Base-by-base conservation (phyloP, 2,888 invertebrate species). In the Brassicogethes aeneus region DNA sequence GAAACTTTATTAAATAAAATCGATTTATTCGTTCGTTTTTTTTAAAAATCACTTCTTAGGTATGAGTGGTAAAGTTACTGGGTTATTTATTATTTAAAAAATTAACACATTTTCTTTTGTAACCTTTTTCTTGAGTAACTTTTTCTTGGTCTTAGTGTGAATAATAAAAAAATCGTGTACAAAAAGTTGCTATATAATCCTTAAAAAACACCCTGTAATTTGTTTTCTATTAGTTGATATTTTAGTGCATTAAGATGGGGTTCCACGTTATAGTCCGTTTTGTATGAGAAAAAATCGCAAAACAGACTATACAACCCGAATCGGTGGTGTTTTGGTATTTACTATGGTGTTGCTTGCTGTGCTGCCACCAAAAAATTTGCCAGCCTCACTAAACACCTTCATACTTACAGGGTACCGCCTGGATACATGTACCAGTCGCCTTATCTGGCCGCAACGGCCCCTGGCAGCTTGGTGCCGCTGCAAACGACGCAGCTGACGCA, bases 391-490 rank as follows among this genome's bases (percentile, higher is more conserved):
- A 36, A 32, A 16, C 13, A 36, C 13, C 17, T 36, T 39, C 34
- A 37, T 52, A 45, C 59, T 62, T 73, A 44, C 73, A 80, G 80
- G 53, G 80, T 86, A 53, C 82, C 84, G 45, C 85, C 84, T 36
- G 79, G 85, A 52, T 87, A 87, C 68, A 75, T 86, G 67, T 80
- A 83, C 62, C 82, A 83, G 55, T 80, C 85, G 56, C 83, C 85
- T 3, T 80, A 80, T 62, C 66, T 80, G 68, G 74, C 79, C 37
- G 77, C 81, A 17, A 71, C 76, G 23, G 70, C 75, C 39, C 75
- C 76, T 14, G 80, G 80, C 13, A 82, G 84, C 40, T 65, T 82
- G 54, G 77, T 86, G 52, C 80, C 81, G 53, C 69, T 82, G 55
- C 80, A 79, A 45, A 68, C 72, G 16, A 82, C 82, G 59, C 66